These are phyloP conservation scores for Mormoops blainvillei DNA, from an alignment of 2,113 vertebrate species.

Conservation along the genomic window DNA sequence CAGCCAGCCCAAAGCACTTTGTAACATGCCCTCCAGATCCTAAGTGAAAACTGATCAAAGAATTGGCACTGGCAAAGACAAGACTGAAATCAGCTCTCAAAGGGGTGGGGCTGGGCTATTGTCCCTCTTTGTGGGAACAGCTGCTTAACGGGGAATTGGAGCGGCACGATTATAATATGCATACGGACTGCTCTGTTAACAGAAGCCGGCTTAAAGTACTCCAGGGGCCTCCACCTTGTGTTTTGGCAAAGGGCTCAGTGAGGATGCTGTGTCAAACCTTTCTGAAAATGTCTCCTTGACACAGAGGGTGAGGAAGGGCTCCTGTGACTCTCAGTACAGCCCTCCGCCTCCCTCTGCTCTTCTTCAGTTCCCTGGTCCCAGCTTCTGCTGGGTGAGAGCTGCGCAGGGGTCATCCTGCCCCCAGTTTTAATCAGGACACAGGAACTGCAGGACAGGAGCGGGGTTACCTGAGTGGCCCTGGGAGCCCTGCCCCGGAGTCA, in stretches of 20 bases:
- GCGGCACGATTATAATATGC: slow-evolving; percentile 21
- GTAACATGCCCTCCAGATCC: slow-evolving; percentile 64
- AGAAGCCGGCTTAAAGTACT: neutral
- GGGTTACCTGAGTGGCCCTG: neutral
- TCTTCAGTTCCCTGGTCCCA: neutral
- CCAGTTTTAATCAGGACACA: neutral
- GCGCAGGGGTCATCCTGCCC: neutral
- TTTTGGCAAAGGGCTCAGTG: neutral
- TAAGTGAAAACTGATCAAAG: slow-evolving; percentile 69
- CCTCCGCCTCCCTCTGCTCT: neutral
- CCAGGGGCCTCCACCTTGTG: slow-evolving; percentile 26
- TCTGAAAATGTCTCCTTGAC: slow-evolving; percentile 51
- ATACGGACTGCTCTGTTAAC: neutral
- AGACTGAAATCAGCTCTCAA: slow-evolving; percentile 32
- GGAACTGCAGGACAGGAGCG: neutral
- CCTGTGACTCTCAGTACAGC: neutral
- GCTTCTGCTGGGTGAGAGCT: neutral
- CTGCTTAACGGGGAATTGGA: slow-evolving; percentile 42
- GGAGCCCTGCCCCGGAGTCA: neutral
- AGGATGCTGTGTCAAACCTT: slow-evolving; percentile 31
- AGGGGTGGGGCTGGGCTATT: slow-evolving; percentile 55
- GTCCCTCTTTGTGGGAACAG: slow-evolving; percentile 68
- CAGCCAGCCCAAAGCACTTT: slow-evolving; percentile 72
- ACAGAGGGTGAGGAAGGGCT: neutral
- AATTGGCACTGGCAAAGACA: slow-evolving; percentile 51